These are phyloP conservation scores for Euleptes europaea DNA, from an alignment of 2,113 vertebrate genomes.

Conservation along the genomic window DNA sequence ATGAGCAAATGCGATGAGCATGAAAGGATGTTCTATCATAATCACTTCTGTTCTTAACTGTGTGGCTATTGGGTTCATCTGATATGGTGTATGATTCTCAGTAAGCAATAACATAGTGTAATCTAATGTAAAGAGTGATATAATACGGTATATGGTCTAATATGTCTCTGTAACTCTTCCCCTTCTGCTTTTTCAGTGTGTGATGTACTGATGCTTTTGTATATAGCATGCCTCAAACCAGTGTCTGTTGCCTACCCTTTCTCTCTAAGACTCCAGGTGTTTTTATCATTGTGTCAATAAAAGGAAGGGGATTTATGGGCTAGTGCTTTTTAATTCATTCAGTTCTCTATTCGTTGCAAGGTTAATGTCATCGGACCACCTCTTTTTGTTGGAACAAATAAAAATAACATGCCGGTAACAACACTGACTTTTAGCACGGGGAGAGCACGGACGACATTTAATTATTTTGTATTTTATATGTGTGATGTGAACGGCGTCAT, in stretches of 20 bases:
- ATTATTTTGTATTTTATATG: constrained; percentile 77
- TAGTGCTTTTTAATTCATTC: constrained; percentile 84
- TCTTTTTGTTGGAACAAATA: constrained; percentile 82
- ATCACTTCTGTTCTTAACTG: no score
- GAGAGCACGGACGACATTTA: constrained; percentile 77
- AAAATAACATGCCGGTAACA: constrained; percentile 80
- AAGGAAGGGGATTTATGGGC: constrained; percentile 77
- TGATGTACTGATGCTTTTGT: constrained; percentile 61
- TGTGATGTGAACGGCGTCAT: constrained; percentile 76
- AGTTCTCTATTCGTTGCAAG: constrained; percentile 82
- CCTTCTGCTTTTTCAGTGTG: constrained; percentile 57
- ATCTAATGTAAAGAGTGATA: not conserved
- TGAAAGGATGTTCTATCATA: no score
- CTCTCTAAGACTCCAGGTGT: constrained; percentile 70
- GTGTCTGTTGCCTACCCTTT: constrained; percentile 64
- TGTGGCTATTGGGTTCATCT: not conserved
- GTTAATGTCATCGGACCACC: constrained; percentile 82
- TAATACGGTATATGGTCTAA: constrained; percentile 26
- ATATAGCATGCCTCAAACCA: constrained; percentile 41
- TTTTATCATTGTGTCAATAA: constrained; percentile 83
- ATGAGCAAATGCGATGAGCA: no score
- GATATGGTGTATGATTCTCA: constrained; percentile 35
- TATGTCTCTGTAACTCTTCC: constrained; percentile 61
- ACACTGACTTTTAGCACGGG: constrained; percentile 79
- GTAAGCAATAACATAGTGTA: not conserved